Base-by-base conservation (phyloP, 2,888 invertebrate species). In the Mactromeris polynyma region DNA sequence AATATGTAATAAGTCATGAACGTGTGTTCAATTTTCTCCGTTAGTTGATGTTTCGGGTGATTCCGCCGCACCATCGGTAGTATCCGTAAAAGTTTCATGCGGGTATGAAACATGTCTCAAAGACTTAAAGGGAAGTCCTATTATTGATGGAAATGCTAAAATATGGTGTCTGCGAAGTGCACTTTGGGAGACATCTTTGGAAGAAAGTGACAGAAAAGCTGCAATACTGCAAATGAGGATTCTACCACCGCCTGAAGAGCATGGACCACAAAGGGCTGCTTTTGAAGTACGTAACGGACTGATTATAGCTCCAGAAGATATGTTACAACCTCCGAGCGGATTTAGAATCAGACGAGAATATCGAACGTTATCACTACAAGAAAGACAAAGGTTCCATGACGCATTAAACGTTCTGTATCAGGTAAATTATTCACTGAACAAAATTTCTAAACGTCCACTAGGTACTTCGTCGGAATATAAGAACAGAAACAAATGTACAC, bases 301-400 rank as follows among this genome's bases (percentile, higher is more conserved):
- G 0, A 69, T 69, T 31, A 33, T 73, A 19, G 82, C 82, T 3
- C 86, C 86, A n/a, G 31, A 21, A 7, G 64, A 87, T 31, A 82
- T 87, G 21, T 78, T 79, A 7, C 36, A 31, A 14, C 89, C 87
- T 3, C 77, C 7, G 0, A 78, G 85, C 0, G 84, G 86, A 3
- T 81, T 64, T 42, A 81, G 89, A 69, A 81, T 81, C 11, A 51
- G 89, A 17, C 84, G 85, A 40, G 89, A 89, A 54, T 89, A 89
- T 79, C 78, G 89, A 21, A 85, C 82, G 0, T 46, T 89, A 36
- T 58, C 89, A 31, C 9, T 51, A 6, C 78, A 31, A 19, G 82
- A 89, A 33, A 78, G 89, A 58, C 21, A 78, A 14, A 80, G 87
- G 38, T 89, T 85, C 51, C 84, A 89, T 40, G 42, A 73, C 19